phyloP scores from a whole-genome alignment of 2,113 vertebrate genomes.

The Thymallus thymallus region DNA sequence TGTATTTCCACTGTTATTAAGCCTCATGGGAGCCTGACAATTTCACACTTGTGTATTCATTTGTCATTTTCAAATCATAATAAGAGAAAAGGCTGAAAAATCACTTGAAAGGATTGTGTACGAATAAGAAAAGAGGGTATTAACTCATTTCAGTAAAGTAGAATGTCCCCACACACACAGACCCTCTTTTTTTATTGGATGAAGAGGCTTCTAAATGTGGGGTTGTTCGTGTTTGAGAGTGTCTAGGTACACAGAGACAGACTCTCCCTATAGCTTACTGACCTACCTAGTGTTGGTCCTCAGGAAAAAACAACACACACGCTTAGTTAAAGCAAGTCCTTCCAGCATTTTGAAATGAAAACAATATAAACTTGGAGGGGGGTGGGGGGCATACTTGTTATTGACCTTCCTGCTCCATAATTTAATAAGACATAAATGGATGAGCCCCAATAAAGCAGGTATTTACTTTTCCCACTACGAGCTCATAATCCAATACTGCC shows the following conservation, averaged over 20 bases:
- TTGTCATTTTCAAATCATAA: too few relatives aligned
- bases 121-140: neutral
- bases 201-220: constrained; percentile 23
- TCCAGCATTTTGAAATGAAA: constrained; percentile 30
- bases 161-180: constrained; percentile 7
- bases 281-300: constrained; percentile 28
- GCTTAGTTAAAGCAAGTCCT: constrained; percentile 15
- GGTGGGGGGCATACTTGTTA: constrained; percentile 50
- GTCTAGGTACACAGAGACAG: constrained; percentile 1
- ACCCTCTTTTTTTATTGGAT: constrained; percentile 4
- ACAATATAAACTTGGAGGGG: constrained; percentile 41
- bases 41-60: neutral
- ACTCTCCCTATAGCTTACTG: constrained; percentile 28
- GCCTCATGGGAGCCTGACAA: neutral
- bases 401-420: constrained; percentile 56
- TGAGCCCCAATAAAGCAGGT: constrained; percentile 63
- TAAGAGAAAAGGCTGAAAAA: too few relatives aligned
- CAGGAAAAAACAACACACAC: constrained; percentile 5
- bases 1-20: neutral
- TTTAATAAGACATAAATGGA: constrained; percentile 70
- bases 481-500: constrained; percentile 55
- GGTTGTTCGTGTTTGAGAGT: constrained; percentile 35
- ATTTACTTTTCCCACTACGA: constrained; percentile 58
- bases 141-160: neutral
- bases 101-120: neutral